A percentile compares a stretch with the other conserved stretches of the same genome.
Evolutionary conservation across 2,113 vertebrate species (phyloP).

Genomic region (Agelaius tricolor): DNA sequence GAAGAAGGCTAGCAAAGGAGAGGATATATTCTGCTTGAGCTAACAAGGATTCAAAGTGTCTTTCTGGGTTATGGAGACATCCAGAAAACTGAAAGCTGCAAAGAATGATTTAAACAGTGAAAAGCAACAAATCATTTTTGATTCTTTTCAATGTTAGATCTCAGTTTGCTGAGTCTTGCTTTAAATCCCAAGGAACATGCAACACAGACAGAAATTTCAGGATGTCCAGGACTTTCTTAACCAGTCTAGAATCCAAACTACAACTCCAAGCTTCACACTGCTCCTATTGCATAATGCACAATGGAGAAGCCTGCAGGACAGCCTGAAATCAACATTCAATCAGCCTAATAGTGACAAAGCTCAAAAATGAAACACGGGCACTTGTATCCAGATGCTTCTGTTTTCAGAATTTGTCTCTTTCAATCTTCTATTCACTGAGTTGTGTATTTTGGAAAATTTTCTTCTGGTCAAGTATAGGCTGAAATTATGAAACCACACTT

Average conservation of each 20-base stretch:
- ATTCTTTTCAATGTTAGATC: background rate
- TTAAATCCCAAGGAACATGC: background rate
- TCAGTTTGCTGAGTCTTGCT: background rate
- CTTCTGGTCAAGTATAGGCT: background rate
- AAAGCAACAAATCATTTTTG: background rate
- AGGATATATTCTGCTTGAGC: background rate
- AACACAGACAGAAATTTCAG: background rate
- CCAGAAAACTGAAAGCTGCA: background rate
- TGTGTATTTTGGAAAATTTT: background rate
- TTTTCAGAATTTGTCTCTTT: background rate
- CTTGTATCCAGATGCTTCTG: background rate
- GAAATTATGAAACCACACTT: background rate
- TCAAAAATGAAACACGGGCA: background rate
- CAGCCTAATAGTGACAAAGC: background rate
- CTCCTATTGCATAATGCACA: background rate
- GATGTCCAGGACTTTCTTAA: background rate
- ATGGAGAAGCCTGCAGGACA: background rate
- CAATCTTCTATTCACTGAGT: background rate
- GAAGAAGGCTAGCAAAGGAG: background rate
- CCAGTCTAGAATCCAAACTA: background rate
- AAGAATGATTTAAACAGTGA: background rate
- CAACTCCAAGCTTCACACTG: background rate
- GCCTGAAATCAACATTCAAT: background rate
- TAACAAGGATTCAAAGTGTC: background rate
- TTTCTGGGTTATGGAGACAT: background rate